phyloP scores from a whole-genome alignment of 2,113 vertebrate species.

The Myotis lucifugus region DNA sequence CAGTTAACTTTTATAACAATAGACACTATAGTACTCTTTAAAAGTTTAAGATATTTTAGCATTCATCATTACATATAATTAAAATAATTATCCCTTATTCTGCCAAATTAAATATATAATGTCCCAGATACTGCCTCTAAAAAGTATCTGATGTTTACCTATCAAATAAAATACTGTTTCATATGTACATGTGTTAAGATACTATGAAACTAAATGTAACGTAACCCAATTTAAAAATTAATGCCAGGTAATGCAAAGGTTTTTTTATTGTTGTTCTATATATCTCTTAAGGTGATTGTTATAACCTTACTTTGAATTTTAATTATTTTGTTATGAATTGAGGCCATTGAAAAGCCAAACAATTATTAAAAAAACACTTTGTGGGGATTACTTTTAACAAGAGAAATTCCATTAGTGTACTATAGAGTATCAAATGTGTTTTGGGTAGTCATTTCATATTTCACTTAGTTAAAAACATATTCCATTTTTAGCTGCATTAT shows the following conservation, averaged over 20 bases:
- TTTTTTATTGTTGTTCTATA: background rate
- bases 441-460: constrained; percentile 63
- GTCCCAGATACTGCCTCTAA: background rate
- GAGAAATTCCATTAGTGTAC: constrained; percentile 20
- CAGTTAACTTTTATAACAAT: background rate
- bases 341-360: constrained; percentile 9
- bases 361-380: constrained; percentile 51
- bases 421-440: constrained; percentile 30
- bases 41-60: background rate
- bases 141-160: background rate
- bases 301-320: constrained; percentile 42
- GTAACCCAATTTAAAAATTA: constrained; percentile 30
- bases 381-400: constrained; percentile 29
- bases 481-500: constrained; percentile 50
- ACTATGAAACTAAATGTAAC: background rate
- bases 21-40: background rate
- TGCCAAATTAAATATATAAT: constrained; percentile 16
- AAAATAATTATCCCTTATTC: constrained; percentile 13
- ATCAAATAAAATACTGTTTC: background rate
- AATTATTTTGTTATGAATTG: constrained; percentile 58
- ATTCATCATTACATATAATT: background rate
- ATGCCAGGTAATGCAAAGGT: background rate
- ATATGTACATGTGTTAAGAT: constrained; percentile 25
- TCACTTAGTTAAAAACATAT: constrained; percentile 41
- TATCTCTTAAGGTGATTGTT: background rate